These are phyloP conservation scores for Salpingus planirostris DNA, from an alignment of 2,888 invertebrate species.

Conservation along the genomic window DNA sequence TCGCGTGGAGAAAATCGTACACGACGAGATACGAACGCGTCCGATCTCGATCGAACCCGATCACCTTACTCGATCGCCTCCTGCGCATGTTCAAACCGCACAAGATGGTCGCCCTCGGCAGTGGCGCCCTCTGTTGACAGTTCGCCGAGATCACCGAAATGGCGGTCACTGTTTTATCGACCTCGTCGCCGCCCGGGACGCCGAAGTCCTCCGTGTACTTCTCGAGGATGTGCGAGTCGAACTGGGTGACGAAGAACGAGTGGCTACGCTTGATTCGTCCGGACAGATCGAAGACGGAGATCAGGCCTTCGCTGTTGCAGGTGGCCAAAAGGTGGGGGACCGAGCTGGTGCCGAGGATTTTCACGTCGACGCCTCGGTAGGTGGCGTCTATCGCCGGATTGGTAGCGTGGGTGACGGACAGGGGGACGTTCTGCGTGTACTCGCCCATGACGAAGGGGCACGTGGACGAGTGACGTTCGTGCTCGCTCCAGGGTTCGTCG, in stretches of 20 bases:
- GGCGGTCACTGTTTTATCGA: too few species aligned
- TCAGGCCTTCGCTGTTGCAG: slow-evolving; percentile 53
- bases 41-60: slow-evolving; percentile 67
- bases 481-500: slow-evolving; percentile 96
- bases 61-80: slow-evolving; percentile 39
- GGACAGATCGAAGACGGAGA: slow-evolving; percentile 78
- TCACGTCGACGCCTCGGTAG: slow-evolving; percentile 28
- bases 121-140: too few species aligned
- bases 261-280: slow-evolving; percentile 65
- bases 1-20: slow-evolving; percentile 61
- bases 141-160: too few species aligned
- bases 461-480: slow-evolving; percentile 86
- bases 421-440: slow-evolving; percentile 90
- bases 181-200: slow-evolving; percentile 27
- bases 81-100: too few species aligned
- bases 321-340: slow-evolving; percentile 45
- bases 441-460: slow-evolving; percentile 93
- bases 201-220: slow-evolving; percentile 40
- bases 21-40: slow-evolving; percentile 52
- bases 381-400: slow-evolving; percentile 55
- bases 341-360: slow-evolving; percentile 33
- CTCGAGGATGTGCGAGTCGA: slow-evolving; percentile 39
- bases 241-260: slow-evolving; percentile 46
- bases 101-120: too few species aligned
- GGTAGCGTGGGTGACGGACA: slow-evolving; percentile 77